Evolutionary conservation across 2,797 vertebrate species (phyloP), one percentile per base, ranked within the genome.

Genomic region (Pseudochirops corinnae): DNA sequence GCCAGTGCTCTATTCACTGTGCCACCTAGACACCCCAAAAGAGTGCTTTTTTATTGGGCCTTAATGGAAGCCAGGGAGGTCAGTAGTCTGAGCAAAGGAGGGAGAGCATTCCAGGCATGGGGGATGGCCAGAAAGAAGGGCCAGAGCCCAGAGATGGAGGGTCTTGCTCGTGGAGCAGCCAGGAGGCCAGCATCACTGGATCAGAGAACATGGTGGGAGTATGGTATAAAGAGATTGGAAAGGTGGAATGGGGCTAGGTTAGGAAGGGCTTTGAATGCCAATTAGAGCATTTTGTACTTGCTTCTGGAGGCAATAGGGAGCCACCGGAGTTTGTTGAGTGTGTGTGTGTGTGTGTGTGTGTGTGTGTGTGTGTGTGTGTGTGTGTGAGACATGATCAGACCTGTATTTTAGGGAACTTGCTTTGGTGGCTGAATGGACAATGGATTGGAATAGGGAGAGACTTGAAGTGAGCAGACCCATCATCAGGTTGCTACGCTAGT

Each of bases 371-470:
- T 56, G 14, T 56, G 55, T 57, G 57, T 57, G 57, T 57, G 57
- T 28, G 52, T 33, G 50, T 58, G 21, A 4, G 24, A 14, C 24
- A 1, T 0, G 2, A 93, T 29, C 29, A 55, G 57, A 57, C 3
- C 13, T 58, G 82, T 9, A 12, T 60, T 5, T 90, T 90, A 50
- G 56, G 29, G 2, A 60, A 53, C 31, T 87, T 12, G 33, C 39
- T 91, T 50, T 74, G 67, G 60, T 90, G 92, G 91, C 82, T 93
- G 87, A 90, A 57, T 52, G 67, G 94, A 57, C 56, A 24, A 57
- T 52, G 33, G 55, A 7, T n/a, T 4, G 33, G 56, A 93, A 29
- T 29, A 28, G 26, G 50, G 12, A 28, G 90, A 95, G 93, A 57
- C 62, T 87, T 24, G 31, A 94, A n/a, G 55, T 0, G 7, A 92